Evolutionary conservation across 2,888 invertebrate genomes (phyloP), one percentile per base, ranked within the genome.

Genomic region (Drosophila dives): DNA sequence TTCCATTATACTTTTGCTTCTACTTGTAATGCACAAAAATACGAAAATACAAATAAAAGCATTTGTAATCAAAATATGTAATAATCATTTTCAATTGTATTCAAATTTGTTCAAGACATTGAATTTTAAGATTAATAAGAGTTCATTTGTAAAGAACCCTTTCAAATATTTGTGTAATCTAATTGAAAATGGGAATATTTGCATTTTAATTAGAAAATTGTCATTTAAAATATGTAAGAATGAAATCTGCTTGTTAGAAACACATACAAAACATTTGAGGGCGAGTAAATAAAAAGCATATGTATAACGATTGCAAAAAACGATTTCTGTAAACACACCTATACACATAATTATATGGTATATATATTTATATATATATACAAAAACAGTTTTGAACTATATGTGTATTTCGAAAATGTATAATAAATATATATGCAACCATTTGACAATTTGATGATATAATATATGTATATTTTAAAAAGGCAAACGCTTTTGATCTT

Each of bases 301-400:
- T 71, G 80, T 83, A 70, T 74, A 81, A 68, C 77, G 78, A 75
- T 72, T 81, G 66, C 66, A 74, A 76, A 62, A 69, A 78, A 64
- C 23, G 45, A 71, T 53, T 59, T 65, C 51, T 58, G 70, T 60
- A 65, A 67, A 33, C 20, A 74, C 33, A 71, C 23, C 38, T 29
- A 61, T 50, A 34, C 26, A 53, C 36, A 34, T 33, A 34, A 49
- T 54, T 49, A 23, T 64, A 61, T 50, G 23, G 23, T 38, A 45
- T 34, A 64, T 48, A 34, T 20, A 29, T 29, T 5, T 5, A 40
- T 55, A 50, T 51, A 26, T 64, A 67, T 54, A 59, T 49, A 55
- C 12, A 74, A 48, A 45, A 34, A 40, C 11, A 50, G 15, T 59
- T 53, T 51, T 42, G 60, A 50, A 32, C 29, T 26, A 38, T 55